Base-by-base conservation (phyloP, 2,888 invertebrate genomes). In the Cyrtodaria siliqua region DNA sequence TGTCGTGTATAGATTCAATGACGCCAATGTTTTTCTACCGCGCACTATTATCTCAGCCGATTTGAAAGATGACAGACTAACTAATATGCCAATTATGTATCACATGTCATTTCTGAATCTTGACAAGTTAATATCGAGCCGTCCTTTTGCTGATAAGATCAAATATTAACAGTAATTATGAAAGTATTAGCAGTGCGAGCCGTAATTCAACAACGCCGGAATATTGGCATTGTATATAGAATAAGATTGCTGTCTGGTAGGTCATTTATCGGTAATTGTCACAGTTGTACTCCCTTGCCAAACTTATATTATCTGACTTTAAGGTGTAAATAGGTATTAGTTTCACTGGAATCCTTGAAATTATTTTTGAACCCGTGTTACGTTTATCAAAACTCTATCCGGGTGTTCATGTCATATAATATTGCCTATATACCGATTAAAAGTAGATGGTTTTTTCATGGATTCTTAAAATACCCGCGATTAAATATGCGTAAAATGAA, bases 91-190 rank as follows among this genome's bases (percentile, higher is more conserved):
- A 50, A 50, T 50, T 50, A 50, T 50, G 24, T 50, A 20, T 50
- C 12, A 24, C 23, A 18, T 50, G 50, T 20, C 50, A 50, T 53
- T 53, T 29, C 18, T 53, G n/a, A 9, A 53, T 16, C 20, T n/a
- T 29, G 53, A 53, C 53, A 53, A 18, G 26, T 53, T 53, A 26
- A 53, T 53, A 27, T 29, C 24, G 18, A 20, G 18, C 16, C 53
- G 24, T 53, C 53, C 27, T n/a, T 27, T 24, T 6, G 2, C 27
- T 16, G 53, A 53, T 53, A 26, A 8, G 3, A 27, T 26, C 29
- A 26, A 16, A 53, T 6, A 53, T 53, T 53, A 53, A 53, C 27
- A 53, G 24, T 29, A 29, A 53, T 53, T 53, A 27, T 26, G 26
- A 26, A 18, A 53, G 24, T 53, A 53, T 27, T 27, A 16, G 33